A percentile compares a stretch with the other conserved stretches of the same genome.
These are phyloP conservation scores for Onychostoma macrolepis DNA, from an alignment of 2,113 vertebrate genomes.

Conservation along the genomic window DNA sequence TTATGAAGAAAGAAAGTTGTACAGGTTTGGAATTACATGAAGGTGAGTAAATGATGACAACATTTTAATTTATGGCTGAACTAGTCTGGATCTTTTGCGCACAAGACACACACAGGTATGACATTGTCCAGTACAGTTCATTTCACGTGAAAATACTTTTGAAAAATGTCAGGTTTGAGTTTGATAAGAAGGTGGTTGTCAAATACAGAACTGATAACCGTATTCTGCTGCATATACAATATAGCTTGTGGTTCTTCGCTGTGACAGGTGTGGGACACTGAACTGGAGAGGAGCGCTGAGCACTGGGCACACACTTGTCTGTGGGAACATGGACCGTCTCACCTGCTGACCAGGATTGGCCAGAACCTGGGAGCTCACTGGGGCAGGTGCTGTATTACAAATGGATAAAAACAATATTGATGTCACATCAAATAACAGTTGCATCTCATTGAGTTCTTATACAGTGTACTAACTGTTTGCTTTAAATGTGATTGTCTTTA, in stretches of 20 bases:
- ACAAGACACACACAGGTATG: not conserved
- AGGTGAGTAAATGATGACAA: no score
- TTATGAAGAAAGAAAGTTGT: no score
- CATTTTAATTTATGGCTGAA: no score
- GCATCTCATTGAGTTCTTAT: not conserved
- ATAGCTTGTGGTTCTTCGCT: constrained; percentile 10
- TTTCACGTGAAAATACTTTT: not conserved
- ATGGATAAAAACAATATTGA: not conserved
- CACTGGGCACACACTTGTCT: constrained; percentile 90
- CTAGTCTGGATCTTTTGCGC: no score
- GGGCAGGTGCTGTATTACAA: constrained; percentile 84
- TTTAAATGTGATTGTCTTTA: constrained; percentile 60
- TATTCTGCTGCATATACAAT: constrained; percentile 2
- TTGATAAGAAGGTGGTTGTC: no score
- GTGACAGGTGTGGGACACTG: constrained; percentile 89
- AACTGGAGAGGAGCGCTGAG: constrained; percentile 92
- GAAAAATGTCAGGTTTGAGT: not conserved
- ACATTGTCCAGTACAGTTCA: not conserved
- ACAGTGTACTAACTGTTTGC: not conserved
- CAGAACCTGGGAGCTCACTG: constrained; percentile 96
- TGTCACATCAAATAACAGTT: not conserved
- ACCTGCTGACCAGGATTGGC: constrained; percentile 92
- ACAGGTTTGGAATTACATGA: no score
- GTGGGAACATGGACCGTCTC: constrained; percentile 96
- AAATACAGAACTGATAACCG: not conserved